These are phyloP conservation scores for Callithrix jacchus DNA, from an alignment of 2,113 vertebrate species.

Conservation along the genomic window DNA sequence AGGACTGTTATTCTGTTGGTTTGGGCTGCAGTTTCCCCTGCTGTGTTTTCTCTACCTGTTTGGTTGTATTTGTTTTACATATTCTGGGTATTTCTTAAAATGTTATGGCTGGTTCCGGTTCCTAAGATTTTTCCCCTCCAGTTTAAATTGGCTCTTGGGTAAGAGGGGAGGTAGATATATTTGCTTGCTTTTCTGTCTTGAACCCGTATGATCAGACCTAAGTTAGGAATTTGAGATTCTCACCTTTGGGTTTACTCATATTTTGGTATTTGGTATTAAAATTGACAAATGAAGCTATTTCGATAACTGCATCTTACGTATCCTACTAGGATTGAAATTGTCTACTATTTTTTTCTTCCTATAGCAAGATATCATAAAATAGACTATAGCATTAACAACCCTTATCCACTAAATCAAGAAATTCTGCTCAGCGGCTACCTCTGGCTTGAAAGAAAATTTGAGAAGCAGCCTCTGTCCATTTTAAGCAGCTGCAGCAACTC, in stretches of 20 bases:
- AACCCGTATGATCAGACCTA: neutral
- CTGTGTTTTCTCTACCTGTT: neutral
- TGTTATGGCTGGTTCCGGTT: neutral
- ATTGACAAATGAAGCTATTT: neutral
- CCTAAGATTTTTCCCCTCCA: neutral
- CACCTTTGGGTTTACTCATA: neutral
- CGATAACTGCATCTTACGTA: neutral
- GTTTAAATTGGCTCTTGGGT: neutral
- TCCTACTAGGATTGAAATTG: neutral
- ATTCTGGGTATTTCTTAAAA: neutral
- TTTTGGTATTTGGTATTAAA: slow-evolving; percentile 25
- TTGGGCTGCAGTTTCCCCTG: neutral
- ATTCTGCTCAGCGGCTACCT: slow-evolving; percentile 22
- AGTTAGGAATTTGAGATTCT: neutral
- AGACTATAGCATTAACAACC: neutral
- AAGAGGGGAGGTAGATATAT: neutral
- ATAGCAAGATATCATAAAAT: neutral
- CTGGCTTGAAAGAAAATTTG: neutral
- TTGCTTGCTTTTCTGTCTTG: neutral
- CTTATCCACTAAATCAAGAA: slow-evolving; percentile 8
- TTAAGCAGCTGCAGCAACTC: neutral
- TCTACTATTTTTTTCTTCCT: neutral
- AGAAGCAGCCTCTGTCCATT: neutral
- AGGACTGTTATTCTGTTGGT: neutral
- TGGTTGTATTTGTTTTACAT: neutral